phyloP scores from a whole-genome alignment of 2,113 vertebrate genomes.

The Neolamprologus devosi region DNA sequence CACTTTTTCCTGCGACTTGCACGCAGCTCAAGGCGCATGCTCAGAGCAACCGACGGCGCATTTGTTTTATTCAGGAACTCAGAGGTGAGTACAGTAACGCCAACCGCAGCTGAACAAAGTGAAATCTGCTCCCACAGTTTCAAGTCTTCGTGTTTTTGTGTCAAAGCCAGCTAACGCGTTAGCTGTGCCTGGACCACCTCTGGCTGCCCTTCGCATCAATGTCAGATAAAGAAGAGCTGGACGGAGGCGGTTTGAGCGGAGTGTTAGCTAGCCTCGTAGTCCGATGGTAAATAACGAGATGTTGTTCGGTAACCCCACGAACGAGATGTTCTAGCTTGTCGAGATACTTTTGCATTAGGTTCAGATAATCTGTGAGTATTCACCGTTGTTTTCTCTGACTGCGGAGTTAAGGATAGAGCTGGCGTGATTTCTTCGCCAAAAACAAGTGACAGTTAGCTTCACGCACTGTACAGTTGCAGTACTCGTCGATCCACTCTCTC shows the following conservation, averaged over 20 bases:
- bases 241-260: not conserved
- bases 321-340: not conserved
- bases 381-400: not conserved
- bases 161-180: not conserved
- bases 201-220: not conserved
- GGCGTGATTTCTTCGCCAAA: not conserved
- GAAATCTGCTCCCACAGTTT: not conserved
- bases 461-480: not conserved
- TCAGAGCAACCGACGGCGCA: conserved; percentile 51
- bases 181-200: not conserved
- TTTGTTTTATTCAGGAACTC: conserved; percentile 50
- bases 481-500: not conserved
- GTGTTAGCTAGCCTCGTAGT: conserved; percentile 6
- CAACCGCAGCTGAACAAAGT: not conserved
- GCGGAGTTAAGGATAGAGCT: not conserved
- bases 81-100: conserved; percentile 61
- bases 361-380: not conserved
- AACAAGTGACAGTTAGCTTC: not conserved
- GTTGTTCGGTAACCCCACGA: not conserved
- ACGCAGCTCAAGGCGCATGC: conserved; percentile 53
- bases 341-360: not conserved
- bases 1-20: not conserved
- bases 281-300: not conserved
- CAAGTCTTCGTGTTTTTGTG: not conserved
- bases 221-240: not conserved